Base-by-base conservation (phyloP, 2,888 invertebrate species). In the Coenonympha arcania region DNA sequence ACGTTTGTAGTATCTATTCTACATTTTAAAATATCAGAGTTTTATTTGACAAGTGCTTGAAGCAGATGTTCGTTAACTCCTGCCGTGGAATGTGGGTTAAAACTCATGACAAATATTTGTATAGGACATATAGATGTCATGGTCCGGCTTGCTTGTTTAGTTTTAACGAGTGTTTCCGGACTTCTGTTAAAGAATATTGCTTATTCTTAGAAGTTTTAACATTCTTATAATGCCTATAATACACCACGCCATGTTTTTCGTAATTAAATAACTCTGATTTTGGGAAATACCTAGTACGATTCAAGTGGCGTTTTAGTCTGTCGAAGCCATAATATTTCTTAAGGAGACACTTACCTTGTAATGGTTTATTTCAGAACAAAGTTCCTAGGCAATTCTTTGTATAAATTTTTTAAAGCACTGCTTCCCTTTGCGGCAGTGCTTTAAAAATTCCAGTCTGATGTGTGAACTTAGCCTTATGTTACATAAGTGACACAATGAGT, bases 401-500 rank as follows among this genome's bases (percentile, higher is more conserved):
- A n/a, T n/a, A n/a, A n/a, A n/a, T n/a, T n/a, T n/a, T n/a, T n/a
- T n/a, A n/a, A n/a, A n/a, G n/a, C n/a, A n/a, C n/a, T n/a, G n/a
- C n/a, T n/a, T n/a, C n/a, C n/a, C n/a, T n/a, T n/a, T n/a, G n/a
- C n/a, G n/a, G n/a, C n/a, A n/a, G n/a, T n/a, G n/a, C n/a, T n/a
- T n/a, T n/a, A n/a, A n/a, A n/a, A n/a, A n/a, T n/a, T 6, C 4
- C 15, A 8, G 15, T 19, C 28, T 22, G 22, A 15, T 8, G 43
- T 43, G 28, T 44, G 36, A 37, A 13, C 2, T 8, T n/a, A 28
- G 40, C 52, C 44, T 52, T 28, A 55, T 44, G 37, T 42, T 40
- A 44, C 58, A 55, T 43, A 55, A 58, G 57, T 61, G 59, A 60
- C 58, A 62, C 60, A 57, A 63, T 65, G 75, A 74, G 61, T 74